These are phyloP conservation scores for Nymphicus hollandicus DNA, from an alignment of 2,113 vertebrate genomes.

Conservation along the genomic window DNA sequence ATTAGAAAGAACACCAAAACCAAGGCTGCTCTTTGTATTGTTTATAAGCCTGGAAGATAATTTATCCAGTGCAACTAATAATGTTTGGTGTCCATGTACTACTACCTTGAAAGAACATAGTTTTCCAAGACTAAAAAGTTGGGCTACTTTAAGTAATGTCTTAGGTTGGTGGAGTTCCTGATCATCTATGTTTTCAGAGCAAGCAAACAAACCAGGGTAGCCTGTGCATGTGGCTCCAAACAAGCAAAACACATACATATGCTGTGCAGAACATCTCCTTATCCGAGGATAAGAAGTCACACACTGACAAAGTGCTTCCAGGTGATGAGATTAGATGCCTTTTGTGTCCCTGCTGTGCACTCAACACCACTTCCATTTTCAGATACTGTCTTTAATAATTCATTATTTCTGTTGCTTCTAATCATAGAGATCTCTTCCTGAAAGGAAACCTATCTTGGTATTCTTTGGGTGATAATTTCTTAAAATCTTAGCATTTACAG, in stretches of 20 bases:
- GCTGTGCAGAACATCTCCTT: not conserved
- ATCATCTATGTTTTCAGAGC: not conserved
- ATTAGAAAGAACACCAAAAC: not conserved
- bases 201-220: not conserved
- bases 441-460: not conserved
- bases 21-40: not conserved
- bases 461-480: not conserved
- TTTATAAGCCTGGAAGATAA: not conserved
- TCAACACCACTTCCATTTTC: not conserved
- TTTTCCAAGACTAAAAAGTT: not conserved
- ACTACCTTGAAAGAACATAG: not conserved
- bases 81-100: not conserved
- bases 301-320: not conserved
- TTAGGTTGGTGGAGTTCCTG: not conserved
- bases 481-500: not conserved
- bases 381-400: not conserved
- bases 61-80: not conserved
- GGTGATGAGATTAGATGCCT: not conserved
- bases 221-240: not conserved
- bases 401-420: not conserved
- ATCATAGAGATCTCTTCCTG: not conserved
- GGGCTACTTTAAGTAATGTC: not conserved
- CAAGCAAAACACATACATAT: rapidly evolving
- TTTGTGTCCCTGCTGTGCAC: not conserved
- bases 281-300: not conserved